phyloP scores from a whole-genome alignment of 2,797 vertebrate species.

The Paguma larvata region DNA sequence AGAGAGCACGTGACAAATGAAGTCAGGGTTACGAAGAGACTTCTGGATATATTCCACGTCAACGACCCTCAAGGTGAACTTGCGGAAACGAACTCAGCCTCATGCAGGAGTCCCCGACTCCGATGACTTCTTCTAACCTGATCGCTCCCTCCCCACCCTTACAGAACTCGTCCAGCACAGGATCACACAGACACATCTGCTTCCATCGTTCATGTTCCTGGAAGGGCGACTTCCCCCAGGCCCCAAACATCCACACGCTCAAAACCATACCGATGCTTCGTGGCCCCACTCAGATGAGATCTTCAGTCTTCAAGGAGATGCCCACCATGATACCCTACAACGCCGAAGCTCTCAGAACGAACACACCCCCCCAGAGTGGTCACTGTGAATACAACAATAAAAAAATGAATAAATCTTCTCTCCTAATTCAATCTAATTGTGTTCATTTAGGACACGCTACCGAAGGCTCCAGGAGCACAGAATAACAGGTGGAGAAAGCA shows the following conservation, averaged over 20 bases:
- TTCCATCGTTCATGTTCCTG: neutral
- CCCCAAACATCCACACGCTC: neutral
- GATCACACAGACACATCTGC: no score
- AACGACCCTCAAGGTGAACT: neutral
- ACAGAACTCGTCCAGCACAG: neutral
- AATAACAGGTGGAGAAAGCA: neutral
- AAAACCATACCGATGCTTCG: neutral
- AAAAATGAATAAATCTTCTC: neutral
- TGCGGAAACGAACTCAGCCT: neutral
- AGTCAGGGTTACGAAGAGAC: neutral
- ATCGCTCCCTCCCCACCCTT: neutral
- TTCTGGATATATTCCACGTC: neutral
- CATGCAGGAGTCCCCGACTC: neutral
- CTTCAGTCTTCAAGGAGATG: neutral
- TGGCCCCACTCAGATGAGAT: neutral
- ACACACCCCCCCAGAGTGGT: neutral
- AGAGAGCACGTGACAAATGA: neutral
- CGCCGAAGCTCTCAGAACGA: neutral
- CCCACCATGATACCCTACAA: neutral
- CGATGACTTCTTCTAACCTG: neutral
- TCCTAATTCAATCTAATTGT: neutral
- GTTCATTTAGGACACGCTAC: neutral
- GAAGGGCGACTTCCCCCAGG: neutral
- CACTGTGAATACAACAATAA: neutral
- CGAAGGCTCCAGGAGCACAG: fast-evolving